A percentile compares a stretch with the other conserved stretches of the same genome.
Conservation (phyloP, 2,888 invertebrate species). For the Linnaemya tessellans region DNA sequence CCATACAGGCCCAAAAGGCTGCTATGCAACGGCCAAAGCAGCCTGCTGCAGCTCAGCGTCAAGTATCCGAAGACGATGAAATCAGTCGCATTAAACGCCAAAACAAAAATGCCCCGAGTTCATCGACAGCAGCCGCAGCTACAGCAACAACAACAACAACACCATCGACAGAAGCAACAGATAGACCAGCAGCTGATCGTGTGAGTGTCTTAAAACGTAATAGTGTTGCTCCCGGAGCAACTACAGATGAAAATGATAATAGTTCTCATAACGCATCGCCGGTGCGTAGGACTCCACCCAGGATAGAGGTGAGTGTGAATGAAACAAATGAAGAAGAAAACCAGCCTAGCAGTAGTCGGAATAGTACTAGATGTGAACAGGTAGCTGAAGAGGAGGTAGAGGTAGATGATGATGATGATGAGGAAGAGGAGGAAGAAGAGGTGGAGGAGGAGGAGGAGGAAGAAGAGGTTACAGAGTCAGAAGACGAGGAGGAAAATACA, state of each 20-base stretch:
- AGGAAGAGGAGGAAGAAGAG: slow-evolving; percentile 67
- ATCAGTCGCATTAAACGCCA: slow-evolving; percentile 93
- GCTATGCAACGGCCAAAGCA: slow-evolving; percentile 84
- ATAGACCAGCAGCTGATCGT: slow-evolving; percentile 84
- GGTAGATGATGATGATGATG: slow-evolving; percentile 71
- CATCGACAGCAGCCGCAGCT: slow-evolving; percentile 83
- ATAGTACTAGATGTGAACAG: slow-evolving; percentile 34
- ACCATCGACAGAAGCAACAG: slow-evolving; percentile 84
- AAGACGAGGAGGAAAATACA: slow-evolving; percentile 16
- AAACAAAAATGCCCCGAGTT: slow-evolving; percentile 89
- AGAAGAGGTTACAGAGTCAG: slow-evolving; percentile 35
- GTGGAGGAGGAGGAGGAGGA: slow-evolving; percentile 48
- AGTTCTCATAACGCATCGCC: slow-evolving; percentile 84
- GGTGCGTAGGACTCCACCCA: slow-evolving; percentile 88
- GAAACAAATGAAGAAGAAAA: slow-evolving; percentile 79
- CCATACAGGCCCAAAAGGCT: slow-evolving; percentile 85
- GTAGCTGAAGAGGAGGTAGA: slow-evolving; percentile 66
- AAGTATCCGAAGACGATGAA: slow-evolving; percentile 95
- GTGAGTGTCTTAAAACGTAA: slow-evolving; percentile 84
- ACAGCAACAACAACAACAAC: slow-evolving; percentile 85
- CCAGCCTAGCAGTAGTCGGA: slow-evolving; percentile 49
- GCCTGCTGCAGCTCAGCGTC: slow-evolving; percentile 87
- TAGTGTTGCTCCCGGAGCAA: slow-evolving; percentile 75
- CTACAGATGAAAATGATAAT: slow-evolving; percentile 85
- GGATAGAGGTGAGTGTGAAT: slow-evolving; percentile 89